phyloP scores from a whole-genome alignment of 2,797 vertebrate genomes.

The Masticophis lateralis region DNA sequence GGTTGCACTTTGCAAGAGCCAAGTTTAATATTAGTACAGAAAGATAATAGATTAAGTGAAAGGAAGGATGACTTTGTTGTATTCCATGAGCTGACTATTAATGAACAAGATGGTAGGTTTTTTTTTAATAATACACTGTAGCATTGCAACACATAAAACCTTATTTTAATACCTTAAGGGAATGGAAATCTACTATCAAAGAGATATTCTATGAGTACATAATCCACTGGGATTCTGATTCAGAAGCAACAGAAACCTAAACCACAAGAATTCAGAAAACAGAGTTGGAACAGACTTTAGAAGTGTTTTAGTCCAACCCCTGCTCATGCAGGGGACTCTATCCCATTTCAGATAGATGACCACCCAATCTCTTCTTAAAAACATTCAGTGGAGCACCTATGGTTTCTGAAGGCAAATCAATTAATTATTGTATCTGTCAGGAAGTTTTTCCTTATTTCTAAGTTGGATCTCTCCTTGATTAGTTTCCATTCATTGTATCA shows the following conservation, averaged over 20 bases:
- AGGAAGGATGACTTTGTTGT: neutral
- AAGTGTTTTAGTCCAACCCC: neutral
- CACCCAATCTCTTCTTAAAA: neutral
- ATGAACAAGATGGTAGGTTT: neutral
- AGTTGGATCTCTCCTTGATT: neutral
- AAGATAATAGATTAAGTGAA: neutral
- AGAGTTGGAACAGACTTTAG: neutral
- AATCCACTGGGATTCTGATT: constrained; percentile 17
- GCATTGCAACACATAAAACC: neutral
- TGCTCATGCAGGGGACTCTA: neutral
- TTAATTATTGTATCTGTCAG: neutral
- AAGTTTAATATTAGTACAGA: neutral
- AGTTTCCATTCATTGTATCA: neutral
- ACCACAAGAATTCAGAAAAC: constrained; percentile 12
- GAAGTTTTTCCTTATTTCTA: neutral
- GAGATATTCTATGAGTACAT: neutral
- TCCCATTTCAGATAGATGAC: neutral
- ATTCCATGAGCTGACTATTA: neutral
- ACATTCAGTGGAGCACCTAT: neutral
- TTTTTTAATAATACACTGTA: constrained; percentile 11
- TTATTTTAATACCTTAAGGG: neutral
- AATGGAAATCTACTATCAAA: neutral
- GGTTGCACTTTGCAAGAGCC: neutral
- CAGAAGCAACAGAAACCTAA: neutral
- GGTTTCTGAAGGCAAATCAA: neutral